phyloP scores from a whole-genome alignment of 2,113 vertebrate species.

The Sciurus niger region DNA sequence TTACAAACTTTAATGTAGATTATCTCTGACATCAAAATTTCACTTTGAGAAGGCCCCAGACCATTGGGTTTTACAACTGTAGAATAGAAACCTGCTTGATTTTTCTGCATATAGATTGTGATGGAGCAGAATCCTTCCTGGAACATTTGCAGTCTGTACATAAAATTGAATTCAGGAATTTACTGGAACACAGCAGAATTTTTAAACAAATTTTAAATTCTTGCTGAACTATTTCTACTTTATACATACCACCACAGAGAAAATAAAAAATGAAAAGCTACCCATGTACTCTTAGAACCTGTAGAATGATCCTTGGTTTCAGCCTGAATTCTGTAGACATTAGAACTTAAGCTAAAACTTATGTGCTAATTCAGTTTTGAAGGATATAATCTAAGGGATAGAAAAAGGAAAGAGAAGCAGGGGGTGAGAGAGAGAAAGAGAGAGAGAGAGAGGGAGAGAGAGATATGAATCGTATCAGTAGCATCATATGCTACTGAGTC shows the following conservation, averaged over 20 bases:
- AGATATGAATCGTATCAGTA: too few species aligned
- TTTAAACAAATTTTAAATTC: neutral
- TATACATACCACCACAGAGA: neutral
- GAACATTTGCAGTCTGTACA: neutral
- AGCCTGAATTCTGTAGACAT: neutral
- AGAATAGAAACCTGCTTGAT: neutral
- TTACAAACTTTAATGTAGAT: too few species aligned
- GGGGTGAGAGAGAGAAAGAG: neutral
- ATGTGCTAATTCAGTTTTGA: neutral
- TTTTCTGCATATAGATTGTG: neutral
- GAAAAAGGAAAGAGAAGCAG: neutral
- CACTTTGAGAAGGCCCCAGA: too few species aligned
- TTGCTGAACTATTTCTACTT: neutral
- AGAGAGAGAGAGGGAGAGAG: too few species aligned
- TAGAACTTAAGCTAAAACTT: neutral
- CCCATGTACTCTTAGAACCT: neutral
- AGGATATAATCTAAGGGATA: neutral
- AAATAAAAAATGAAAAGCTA: slow-evolving; percentile 17
- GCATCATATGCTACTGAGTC: neutral
- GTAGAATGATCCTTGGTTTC: neutral
- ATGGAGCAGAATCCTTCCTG: neutral
- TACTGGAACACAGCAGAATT: neutral
- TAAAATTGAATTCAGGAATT: neutral
- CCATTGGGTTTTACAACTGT: neutral
- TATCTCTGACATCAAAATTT: too few species aligned